Evolutionary conservation across 2,113 vertebrate species (phyloP).

Genomic region (Gallinago undulata): DNA sequence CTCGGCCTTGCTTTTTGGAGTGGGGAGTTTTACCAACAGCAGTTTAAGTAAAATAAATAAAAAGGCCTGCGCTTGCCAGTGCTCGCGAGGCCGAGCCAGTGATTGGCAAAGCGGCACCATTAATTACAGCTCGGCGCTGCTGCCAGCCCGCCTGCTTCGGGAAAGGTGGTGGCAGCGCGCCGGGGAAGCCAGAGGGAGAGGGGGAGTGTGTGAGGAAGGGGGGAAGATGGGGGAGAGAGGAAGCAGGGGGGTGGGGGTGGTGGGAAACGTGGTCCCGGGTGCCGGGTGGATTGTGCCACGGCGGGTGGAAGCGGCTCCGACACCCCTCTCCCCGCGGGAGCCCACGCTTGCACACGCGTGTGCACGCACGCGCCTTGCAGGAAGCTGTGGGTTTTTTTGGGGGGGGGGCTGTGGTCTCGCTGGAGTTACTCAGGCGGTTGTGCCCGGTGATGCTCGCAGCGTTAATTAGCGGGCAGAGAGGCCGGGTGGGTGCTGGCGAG

Average conservation of each 20-base stretch:
- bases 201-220: background rate
- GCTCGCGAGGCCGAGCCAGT: constrained; percentile 1
- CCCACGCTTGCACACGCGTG: background rate
- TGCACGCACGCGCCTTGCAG: fast-evolving
- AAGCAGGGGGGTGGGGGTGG: too few relatives aligned
- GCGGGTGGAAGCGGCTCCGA: fast-evolving
- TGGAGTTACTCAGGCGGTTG: fast-evolving
- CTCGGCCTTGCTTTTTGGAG: constrained; percentile 35
- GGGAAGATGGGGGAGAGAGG: background rate
- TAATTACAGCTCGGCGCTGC: constrained; percentile 32
- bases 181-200: background rate
- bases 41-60: constrained; percentile 67
- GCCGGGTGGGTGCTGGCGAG: background rate
- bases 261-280: background rate
- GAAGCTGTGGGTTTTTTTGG: fast-evolving
- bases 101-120: constrained; percentile 45
- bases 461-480: background rate
- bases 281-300: fast-evolving
- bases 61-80: constrained; percentile 41
- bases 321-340: fast-evolving
- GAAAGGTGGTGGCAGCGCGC: background rate
- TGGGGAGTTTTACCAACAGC: constrained; percentile 62
- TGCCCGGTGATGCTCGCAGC: fast-evolving
- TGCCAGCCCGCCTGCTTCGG: constrained; percentile 36
- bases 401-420: background rate